Conservation (phyloP, 2,113 vertebrate species). For the Sorex araneus region DNA sequence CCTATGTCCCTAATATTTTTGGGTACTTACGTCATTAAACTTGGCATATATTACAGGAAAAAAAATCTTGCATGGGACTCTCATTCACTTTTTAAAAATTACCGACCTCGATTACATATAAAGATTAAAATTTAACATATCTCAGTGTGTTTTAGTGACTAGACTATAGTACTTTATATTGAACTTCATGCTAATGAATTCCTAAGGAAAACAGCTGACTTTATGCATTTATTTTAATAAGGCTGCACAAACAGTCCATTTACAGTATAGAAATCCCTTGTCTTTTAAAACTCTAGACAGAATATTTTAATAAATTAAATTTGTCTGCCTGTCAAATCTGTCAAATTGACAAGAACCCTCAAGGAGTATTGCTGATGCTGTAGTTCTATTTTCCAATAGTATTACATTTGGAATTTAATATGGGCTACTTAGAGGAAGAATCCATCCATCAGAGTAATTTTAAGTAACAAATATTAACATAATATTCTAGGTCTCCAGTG, state of each 20-base stretch:
- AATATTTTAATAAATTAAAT: constrained; percentile 86
- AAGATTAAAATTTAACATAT: constrained; percentile 23
- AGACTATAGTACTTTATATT: not conserved
- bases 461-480: constrained; percentile 68
- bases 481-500: constrained; percentile 37
- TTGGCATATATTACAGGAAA: not conserved
- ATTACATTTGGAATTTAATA: constrained; percentile 71
- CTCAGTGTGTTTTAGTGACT: not conserved
- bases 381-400: constrained; percentile 64
- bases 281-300: constrained; percentile 77
- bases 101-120: not conserved
- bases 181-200: constrained; percentile 64
- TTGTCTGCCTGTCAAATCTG: constrained; percentile 80
- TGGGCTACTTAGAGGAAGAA: constrained; percentile 5
- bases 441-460: constrained; percentile 65
- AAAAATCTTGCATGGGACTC: not conserved
- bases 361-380: constrained; percentile 65
- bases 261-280: constrained; percentile 70
- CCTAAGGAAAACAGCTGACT: constrained; percentile 76
- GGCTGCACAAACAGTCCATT: constrained; percentile 73
- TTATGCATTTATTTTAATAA: constrained; percentile 82
- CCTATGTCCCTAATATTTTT: not conserved
- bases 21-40: not conserved
- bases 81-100: constrained; percentile 49
- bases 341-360: constrained; percentile 77